Percentiles rank a stretch among this genome's conserved stretches.
phyloP scores from a whole-genome alignment of 2,113 vertebrate species.

The Geothlypis trichas region DNA sequence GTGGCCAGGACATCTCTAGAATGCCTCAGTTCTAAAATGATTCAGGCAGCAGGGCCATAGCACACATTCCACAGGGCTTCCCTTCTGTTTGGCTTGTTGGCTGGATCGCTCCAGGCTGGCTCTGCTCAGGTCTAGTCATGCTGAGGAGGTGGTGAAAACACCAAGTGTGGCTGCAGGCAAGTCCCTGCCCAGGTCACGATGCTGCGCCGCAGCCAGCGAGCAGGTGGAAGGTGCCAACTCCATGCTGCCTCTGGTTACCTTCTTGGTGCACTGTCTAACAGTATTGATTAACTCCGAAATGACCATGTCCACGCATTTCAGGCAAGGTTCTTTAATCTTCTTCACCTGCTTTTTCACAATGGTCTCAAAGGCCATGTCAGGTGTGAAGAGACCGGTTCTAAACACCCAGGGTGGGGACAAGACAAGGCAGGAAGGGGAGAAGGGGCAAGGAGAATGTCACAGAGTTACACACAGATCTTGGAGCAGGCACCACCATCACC shows the following conservation, averaged over 20 bases:
- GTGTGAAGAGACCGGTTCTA: constrained; percentile 99
- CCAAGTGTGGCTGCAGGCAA: constrained; percentile 71
- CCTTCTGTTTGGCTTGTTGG: constrained; percentile 53
- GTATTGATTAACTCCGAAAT: constrained; percentile 99
- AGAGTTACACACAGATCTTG: constrained; percentile 65
- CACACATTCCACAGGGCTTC: not conserved
- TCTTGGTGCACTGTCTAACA: constrained; percentile 99
- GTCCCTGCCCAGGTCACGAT: constrained; percentile 45
- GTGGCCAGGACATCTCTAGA: not conserved
- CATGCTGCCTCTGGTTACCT: constrained; percentile 78
- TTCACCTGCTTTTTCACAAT: constrained; percentile 99
- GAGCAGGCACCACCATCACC: not conserved
- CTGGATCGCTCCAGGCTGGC: not conserved
- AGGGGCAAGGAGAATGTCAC: constrained; percentile 75
- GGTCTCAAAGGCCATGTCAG: constrained; percentile 99
- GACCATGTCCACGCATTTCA: constrained; percentile 99
- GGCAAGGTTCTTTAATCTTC: constrained; percentile 99
- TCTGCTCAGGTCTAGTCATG: constrained; percentile 76
- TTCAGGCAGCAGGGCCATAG: not conserved
- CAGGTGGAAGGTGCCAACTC: constrained; percentile 55
- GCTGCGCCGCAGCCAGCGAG: constrained; percentile 58
- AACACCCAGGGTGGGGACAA: constrained; percentile 72
- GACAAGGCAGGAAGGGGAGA: constrained; percentile 65
- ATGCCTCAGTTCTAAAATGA: not conserved
- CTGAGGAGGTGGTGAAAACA: constrained; percentile 68